A percentile compares a stretch with the other conserved stretches of the same genome.
These are phyloP conservation scores for Epistrophella euchroma DNA, from an alignment of 2,888 invertebrate species.

Conservation along the genomic window DNA sequence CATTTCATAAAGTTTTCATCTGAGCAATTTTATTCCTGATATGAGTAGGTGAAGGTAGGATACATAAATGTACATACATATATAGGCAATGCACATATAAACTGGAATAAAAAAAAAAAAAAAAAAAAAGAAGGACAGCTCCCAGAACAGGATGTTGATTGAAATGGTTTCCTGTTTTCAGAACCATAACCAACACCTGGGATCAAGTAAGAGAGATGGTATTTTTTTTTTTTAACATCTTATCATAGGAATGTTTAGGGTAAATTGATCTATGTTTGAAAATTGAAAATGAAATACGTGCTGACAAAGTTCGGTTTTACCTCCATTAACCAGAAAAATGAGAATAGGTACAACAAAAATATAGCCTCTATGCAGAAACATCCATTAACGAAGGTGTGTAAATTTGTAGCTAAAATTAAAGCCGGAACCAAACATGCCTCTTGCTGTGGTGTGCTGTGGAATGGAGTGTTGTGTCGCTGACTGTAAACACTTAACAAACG, in stretches of 20 bases:
- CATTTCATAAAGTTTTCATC: slow-evolving; percentile 35
- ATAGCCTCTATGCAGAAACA: no score
- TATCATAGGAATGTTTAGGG: neutral
- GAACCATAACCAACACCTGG: slow-evolving; percentile 54
- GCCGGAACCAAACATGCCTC: no score
- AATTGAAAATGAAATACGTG: neutral
- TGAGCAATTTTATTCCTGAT: neutral
- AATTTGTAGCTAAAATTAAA: no score
- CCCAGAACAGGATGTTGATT: slow-evolving; percentile 35
- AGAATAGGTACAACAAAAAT: neutral
- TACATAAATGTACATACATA: no score
- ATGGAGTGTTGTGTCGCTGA: no score
- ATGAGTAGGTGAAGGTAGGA: neutral
- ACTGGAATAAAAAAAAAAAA: neutral
- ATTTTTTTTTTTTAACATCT: slow-evolving; percentile 6
- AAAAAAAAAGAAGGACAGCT: slow-evolving; percentile 17
- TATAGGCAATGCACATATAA: neutral
- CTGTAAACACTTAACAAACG: no score
- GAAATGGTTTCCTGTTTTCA: slow-evolving; percentile 39
- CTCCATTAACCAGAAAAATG: neutral
- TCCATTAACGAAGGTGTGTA: no score
- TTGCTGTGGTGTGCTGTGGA: no score
- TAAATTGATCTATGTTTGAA: neutral
- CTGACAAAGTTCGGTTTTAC: neutral
- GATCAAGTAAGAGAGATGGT: slow-evolving; percentile 8